Conservation (phyloP, 2,113 vertebrate genomes). For the Microcebus ravelobensis region DNA sequence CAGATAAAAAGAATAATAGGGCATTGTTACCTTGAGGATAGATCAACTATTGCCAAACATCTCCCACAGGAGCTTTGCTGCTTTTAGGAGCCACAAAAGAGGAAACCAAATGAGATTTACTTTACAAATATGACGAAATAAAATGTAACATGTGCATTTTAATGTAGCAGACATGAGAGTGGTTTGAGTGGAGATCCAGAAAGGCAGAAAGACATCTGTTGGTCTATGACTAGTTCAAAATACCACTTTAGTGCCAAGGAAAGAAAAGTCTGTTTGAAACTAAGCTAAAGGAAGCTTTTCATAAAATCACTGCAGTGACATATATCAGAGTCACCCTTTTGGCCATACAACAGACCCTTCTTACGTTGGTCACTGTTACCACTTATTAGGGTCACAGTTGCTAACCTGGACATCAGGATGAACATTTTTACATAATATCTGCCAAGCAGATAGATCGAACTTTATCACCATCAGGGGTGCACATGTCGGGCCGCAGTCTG, state of each 20-base stretch:
- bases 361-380: neutral
- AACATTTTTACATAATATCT: neutral
- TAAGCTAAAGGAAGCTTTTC: neutral
- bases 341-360: neutral
- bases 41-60: neutral
- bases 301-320: neutral
- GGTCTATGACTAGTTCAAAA: neutral
- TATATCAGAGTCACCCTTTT: conserved; percentile 25
- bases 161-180: neutral
- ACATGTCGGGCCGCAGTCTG: too few species aligned
- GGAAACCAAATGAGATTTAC: neutral
- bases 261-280: neutral
- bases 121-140: conserved; percentile 7
- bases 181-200: neutral
- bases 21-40: neutral
- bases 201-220: neutral
- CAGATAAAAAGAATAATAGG: neutral
- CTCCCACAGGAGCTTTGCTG: neutral
- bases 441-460: neutral
- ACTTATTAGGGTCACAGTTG: neutral
- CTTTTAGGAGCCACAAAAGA: neutral
- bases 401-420: neutral
- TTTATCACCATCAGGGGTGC: neutral
- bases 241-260: neutral
- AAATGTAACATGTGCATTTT: neutral